Conservation (phyloP, 2,113 vertebrate genomes). For the Ancistrus triradiatus region DNA sequence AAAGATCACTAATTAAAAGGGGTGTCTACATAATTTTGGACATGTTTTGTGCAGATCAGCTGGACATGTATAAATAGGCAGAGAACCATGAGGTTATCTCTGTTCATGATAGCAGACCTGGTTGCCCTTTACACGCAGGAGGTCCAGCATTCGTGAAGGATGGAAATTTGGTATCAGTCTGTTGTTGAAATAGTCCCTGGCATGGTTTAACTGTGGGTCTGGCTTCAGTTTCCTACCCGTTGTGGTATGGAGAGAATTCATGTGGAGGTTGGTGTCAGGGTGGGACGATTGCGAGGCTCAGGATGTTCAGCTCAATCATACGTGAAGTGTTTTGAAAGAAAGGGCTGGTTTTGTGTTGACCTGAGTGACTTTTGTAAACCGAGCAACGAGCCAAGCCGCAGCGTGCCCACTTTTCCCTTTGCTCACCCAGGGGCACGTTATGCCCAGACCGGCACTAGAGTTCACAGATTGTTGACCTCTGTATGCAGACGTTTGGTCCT, state of each 20-base stretch:
- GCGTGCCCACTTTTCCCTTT: constrained; percentile 5
- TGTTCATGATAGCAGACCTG: too few relatives aligned
- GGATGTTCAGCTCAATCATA: constrained; percentile 40
- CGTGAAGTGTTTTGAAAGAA: constrained; percentile 41
- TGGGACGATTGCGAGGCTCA: constrained; percentile 16
- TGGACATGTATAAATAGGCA: too few relatives aligned
- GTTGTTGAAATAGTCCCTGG: not conserved
- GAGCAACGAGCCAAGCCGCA: constrained; percentile 17
- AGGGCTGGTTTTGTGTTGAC: constrained; percentile 22
- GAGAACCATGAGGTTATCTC: too few relatives aligned
- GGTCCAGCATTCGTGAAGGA: too few relatives aligned
- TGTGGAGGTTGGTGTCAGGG: constrained; percentile 12
- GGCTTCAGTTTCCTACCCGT: not conserved
- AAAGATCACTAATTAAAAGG: too few relatives aligned
- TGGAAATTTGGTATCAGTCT: not conserved
- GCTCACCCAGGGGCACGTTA: not conserved
- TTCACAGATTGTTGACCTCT: not conserved
- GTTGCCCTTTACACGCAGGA: too few relatives aligned
- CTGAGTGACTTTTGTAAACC: constrained; percentile 35
- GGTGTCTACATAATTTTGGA: too few relatives aligned
- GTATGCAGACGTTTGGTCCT: constrained; percentile 6
- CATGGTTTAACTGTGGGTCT: not conserved
- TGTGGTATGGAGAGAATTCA: constrained; percentile 21
- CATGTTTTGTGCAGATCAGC: too few relatives aligned
- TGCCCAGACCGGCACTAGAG: constrained; percentile 1